Percentiles rank a stretch among this genome's conserved stretches.
Conservation (phyloP, 2,888 invertebrate genomes). For the Acleris literana region DNA sequence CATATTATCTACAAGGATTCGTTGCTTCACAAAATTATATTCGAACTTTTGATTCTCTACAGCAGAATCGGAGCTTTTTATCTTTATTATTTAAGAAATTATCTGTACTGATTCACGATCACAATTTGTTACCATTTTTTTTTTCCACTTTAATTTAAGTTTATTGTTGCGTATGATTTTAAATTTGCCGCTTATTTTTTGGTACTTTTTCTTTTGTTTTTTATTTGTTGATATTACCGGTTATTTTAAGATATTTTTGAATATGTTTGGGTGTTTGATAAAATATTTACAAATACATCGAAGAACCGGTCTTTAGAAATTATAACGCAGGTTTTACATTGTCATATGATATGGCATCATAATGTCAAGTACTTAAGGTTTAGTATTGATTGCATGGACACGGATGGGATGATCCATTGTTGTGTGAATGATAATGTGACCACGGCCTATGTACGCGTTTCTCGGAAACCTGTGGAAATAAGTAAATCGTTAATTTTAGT, state of each 20-base stretch:
- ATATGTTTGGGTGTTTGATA: constrained; percentile 13
- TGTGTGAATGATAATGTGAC: too few relatives aligned
- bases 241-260: neutral
- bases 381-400: too few relatives aligned
- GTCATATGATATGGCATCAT: neutral
- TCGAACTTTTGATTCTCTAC: constrained; percentile 13
- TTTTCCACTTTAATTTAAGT: constrained; percentile 22
- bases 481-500: constrained; percentile 51
- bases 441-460: too few relatives aligned
- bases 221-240: neutral
- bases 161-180: constrained; percentile 15
- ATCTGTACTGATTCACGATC: constrained; percentile 42
- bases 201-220: constrained; percentile 1
- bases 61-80: constrained; percentile 8
- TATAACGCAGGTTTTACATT: neutral
- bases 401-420: too few relatives aligned
- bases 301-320: constrained; percentile 20
- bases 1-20: constrained; percentile 20
- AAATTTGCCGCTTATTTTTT: constrained; percentile 6
- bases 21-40: constrained; percentile 7
- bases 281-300: constrained; percentile 21
- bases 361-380: too few relatives aligned
- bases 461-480: constrained; percentile 40
- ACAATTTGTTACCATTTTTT: constrained; percentile 47
- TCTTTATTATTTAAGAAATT: constrained; percentile 29